Evolutionary conservation across 2,797 vertebrate species (phyloP).

Genomic region (Liparis tanakae): DNA sequence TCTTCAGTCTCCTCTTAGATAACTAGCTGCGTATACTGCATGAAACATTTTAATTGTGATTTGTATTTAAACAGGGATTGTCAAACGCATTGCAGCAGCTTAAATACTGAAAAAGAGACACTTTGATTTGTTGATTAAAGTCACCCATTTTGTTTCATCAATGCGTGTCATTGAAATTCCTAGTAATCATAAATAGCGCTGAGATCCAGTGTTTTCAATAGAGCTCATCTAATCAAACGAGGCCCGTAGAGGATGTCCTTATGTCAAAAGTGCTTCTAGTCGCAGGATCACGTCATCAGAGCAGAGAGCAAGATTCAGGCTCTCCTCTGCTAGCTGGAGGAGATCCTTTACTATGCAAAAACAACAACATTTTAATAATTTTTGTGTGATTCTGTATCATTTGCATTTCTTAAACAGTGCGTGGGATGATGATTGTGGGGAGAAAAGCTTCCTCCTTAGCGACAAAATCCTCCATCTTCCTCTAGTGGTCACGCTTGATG

Average conservation of each 20-base stretch:
- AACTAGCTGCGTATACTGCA: slow-evolving; percentile 22
- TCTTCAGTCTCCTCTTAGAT: slow-evolving; percentile 15
- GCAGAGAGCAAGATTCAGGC: slow-evolving; percentile 28
- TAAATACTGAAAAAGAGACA: slow-evolving; percentile 17
- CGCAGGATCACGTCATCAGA: slow-evolving; percentile 37
- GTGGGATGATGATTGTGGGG: slow-evolving; percentile 19
- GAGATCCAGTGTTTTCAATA: slow-evolving; percentile 47
- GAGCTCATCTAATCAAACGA: slow-evolving; percentile 69
- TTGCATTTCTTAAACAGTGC: slow-evolving; percentile 8
- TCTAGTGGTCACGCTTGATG: not conserved
- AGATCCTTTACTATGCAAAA: slow-evolving; percentile 72
- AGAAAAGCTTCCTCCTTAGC: slow-evolving; percentile 9
- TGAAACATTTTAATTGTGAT: slow-evolving; percentile 32
- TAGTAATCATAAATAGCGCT: slow-evolving; percentile 51
- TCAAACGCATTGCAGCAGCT: slow-evolving; percentile 6
- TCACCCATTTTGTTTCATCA: slow-evolving; percentile 41
- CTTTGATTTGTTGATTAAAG: slow-evolving; percentile 56
- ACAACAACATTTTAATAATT: slow-evolving; percentile 13
- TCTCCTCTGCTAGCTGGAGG: slow-evolving; percentile 37
- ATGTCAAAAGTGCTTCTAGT: slow-evolving; percentile 50
- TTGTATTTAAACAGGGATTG: slow-evolving; percentile 29
- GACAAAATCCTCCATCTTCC: slow-evolving; percentile 7
- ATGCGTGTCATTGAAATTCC: slow-evolving; percentile 67
- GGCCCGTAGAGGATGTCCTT: slow-evolving; percentile 57
- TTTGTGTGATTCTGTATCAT: slow-evolving; percentile 6